Base-by-base conservation (phyloP, 2,113 vertebrate genomes). In the Rousettus leschenaultii region DNA sequence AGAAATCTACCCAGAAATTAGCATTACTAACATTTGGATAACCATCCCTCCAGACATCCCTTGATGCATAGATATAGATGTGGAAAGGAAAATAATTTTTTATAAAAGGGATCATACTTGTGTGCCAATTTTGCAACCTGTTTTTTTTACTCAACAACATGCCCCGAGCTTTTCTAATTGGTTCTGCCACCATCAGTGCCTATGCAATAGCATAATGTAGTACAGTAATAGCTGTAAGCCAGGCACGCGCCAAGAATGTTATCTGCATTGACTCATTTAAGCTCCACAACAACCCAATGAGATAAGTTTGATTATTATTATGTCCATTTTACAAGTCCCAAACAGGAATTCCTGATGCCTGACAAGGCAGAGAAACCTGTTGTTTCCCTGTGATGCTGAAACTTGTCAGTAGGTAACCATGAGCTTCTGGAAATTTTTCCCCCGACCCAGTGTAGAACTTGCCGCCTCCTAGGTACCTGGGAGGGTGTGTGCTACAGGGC, bases 41-140 rank as follows among this genome's bases (percentile, higher is more conserved):
- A 33, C 24, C 66, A 30, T 86, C 10, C 33, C 35, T 91, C 38
- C 77, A 91, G 79, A 53, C 24, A 24, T 40, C 71, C 86, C 86
- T 11, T 59, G 55, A 43, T 63, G 59, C 78, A 51, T 43, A 82
- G 48, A 86, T 95, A 40, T 38, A 90, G 70, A 84, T 77, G 19
- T 30, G 87, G 88, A 94, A 68, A 91, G 93, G 94, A 97, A 97
- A 96, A 96, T 94, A 93, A 28, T 33, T 96, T 92, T 78, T 89
- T 77, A 91, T 82, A 78, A 86, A 88, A 94, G 66, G 55, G 28
- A 83, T 92, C 35, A 33, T 35, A 63, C 38, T 38, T n/a, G 1
- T 15, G 12, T 57, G 88, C 95, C 63, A 82, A 33, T 73, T 97
- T 95, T 26, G 7, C 94, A 95, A 75, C 77, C 71, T 95, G 79